phyloP scores from a whole-genome alignment of 2,888 invertebrate species.

The Lamproptera curius region DNA sequence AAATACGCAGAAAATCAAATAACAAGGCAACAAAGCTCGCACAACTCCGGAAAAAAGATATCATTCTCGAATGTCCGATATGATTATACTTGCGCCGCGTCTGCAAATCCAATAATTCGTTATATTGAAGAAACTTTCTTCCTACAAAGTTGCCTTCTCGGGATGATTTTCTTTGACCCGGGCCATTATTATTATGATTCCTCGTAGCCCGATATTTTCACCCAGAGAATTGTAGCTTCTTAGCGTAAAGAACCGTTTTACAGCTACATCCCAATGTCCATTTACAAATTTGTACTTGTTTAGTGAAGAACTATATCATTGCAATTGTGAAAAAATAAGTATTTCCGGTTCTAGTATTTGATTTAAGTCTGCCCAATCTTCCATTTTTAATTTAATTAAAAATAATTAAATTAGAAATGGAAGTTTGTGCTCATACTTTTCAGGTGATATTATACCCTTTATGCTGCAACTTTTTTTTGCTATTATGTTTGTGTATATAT shows the following conservation, averaged over 20 bases:
- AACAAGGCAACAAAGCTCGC: constrained; percentile 31
- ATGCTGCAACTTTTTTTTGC: too few species aligned
- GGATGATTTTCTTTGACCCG: constrained; percentile 65
- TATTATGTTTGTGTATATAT: too few species aligned
- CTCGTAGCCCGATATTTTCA: constrained; percentile 46
- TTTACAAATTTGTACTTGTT: too few species aligned
- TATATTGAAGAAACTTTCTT: constrained; percentile 66
- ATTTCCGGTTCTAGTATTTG: too few species aligned
- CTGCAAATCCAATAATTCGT: constrained; percentile 70
- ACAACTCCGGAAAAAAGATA: constrained; percentile 48
- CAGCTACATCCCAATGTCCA: background rate
- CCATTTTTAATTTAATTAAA: too few species aligned
- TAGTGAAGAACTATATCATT: too few species aligned
- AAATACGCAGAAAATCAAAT: constrained; percentile 29
- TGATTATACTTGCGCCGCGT: constrained; percentile 47
- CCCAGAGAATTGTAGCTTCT: constrained; percentile 24
- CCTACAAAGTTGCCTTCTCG: constrained; percentile 51
- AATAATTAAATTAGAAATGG: too few species aligned
- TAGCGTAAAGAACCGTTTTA: constrained; percentile 3
- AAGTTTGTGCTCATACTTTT: too few species aligned
- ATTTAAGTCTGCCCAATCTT: too few species aligned
- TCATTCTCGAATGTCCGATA: constrained; percentile 52
- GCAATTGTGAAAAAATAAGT: too few species aligned
- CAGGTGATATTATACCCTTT: too few species aligned
- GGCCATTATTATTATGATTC: constrained; percentile 61